phyloP scores from a whole-genome alignment of 2,888 invertebrate genomes.

The Crossocerus cetratus region DNA sequence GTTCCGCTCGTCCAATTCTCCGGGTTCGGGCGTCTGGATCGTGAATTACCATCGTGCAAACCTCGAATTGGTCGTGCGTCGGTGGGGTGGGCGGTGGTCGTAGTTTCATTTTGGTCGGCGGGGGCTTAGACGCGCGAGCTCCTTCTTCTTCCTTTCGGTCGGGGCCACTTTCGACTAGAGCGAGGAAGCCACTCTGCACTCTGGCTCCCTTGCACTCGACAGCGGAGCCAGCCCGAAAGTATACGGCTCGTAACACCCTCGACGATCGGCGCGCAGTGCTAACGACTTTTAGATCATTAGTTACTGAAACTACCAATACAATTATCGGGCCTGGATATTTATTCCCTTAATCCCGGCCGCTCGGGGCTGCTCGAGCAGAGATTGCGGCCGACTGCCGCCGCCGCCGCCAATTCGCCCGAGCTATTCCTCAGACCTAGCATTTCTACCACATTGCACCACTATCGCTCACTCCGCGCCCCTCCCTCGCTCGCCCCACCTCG shows the following conservation, averaged over 20 bases:
- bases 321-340: slow-evolving; percentile 75
- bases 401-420: slow-evolving; percentile 58
- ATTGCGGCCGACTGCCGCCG: slow-evolving; percentile 58
- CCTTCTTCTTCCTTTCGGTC: not conserved
- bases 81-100: slow-evolving; percentile 51
- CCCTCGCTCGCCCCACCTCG: slow-evolving; percentile 19
- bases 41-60: slow-evolving; percentile 67
- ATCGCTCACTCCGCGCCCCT: slow-evolving; percentile 11
- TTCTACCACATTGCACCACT: slow-evolving; percentile 27
- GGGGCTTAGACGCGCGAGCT: slow-evolving; percentile 18
- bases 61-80: slow-evolving; percentile 63
- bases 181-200: not conserved
- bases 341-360: slow-evolving; percentile 72
- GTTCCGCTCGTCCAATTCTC: slow-evolving; percentile 42
- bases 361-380: slow-evolving; percentile 57
- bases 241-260: slow-evolving; percentile 62
- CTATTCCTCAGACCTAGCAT: slow-evolving; percentile 36
- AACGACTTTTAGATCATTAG: slow-evolving; percentile 77
- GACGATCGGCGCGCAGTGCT: slow-evolving; percentile 63
- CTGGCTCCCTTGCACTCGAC: slow-evolving; percentile 1
- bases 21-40: slow-evolving; percentile 47
- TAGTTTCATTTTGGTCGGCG: slow-evolving; percentile 65
- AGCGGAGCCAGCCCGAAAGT: slow-evolving; percentile 32
- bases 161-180: not conserved
- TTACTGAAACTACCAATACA: slow-evolving; percentile 77